Percentiles rank a stretch among this genome's conserved stretches.
These are phyloP conservation scores for Scaptomyza hsui DNA, from an alignment of 1,140 invertebrate species.

Conservation along the genomic window DNA sequence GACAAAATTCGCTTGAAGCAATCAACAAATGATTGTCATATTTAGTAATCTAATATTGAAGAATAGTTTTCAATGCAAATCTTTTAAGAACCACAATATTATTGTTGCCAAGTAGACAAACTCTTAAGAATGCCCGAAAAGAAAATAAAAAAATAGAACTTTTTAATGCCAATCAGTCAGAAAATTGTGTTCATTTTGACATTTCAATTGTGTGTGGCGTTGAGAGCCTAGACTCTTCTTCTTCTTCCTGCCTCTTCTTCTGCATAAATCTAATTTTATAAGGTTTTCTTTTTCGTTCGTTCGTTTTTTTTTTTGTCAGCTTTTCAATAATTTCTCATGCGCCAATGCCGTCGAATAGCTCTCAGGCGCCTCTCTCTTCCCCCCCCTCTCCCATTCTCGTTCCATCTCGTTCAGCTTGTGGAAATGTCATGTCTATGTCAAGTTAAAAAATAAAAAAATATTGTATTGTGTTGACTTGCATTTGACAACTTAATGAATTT, in stretches of 20 bases:
- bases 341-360: constrained; percentile 32
- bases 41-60: background rate
- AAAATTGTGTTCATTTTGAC: constrained; percentile 31
- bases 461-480: constrained; percentile 80
- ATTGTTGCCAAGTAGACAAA: constrained; percentile 14
- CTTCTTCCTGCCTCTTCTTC: background rate
- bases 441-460: constrained; percentile 16
- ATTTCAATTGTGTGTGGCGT: constrained; percentile 25
- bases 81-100: background rate
- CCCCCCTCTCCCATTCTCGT: background rate
- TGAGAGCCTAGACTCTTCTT: background rate
- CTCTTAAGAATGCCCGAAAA: background rate
- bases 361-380: background rate
- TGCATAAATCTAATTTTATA: constrained; percentile 24
- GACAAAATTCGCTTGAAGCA: background rate
- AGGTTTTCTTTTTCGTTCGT: constrained; percentile 9
- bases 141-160: constrained; percentile 17
- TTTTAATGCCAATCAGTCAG: constrained; percentile 36
- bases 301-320: too few species aligned
- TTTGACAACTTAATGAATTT: constrained; percentile 83
- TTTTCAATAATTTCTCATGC: constrained; percentile 50
- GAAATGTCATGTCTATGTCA: constrained; percentile 72
- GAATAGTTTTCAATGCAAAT: background rate
- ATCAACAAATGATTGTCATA: background rate
- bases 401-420: constrained; percentile 12